Base-by-base conservation (phyloP, 2,888 invertebrate species). In the Geotrupes spiniger region DNA sequence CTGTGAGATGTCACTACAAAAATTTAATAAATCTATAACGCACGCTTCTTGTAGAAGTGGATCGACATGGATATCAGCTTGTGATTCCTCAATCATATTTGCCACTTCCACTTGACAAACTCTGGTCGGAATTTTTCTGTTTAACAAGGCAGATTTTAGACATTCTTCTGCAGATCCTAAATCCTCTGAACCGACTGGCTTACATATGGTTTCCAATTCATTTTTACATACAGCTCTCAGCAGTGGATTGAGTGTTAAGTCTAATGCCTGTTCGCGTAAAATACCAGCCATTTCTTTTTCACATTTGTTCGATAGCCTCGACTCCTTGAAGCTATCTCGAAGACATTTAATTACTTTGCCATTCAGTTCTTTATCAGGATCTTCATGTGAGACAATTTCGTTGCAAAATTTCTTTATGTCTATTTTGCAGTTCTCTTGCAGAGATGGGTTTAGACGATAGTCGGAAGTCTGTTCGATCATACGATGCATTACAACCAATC, bases 61-160 rank as follows among this genome's bases (percentile, higher is more conserved):
- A 76, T 99, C 98, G 1, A 92, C 90, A 59, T 97, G 91, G 53
- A 99, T 93, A 71, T 99, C 98, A 0, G 93, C 90, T 67, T 89
- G 86, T 0, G 89, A 85, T 69, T 92, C 90, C 63, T 92, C 89
- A 56, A 97, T 90, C 52, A 95, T 79, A 60, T 87, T 85, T 0
- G 92, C 92, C 12, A 98, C 86, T 76, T 95, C 93, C 52, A 85
- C 76, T 36, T 85, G 83, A 69, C 94, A 94, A 57, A 84, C 84
- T 5, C 81, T 80, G 25, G 85, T 85, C 52, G 83, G 82, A 42
- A 91, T 85, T 66, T 81, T 80, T 56, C 84, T 85, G 59, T 82
- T 81, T 47, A 89, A 76, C 46, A 91, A 83, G 9, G 89, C 86
- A 59, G 83, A 83, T 74, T 96, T 97, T 27, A 98, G 76, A 73